Conservation (phyloP, 1,140 invertebrate genomes). For the Battus philenor region DNA sequence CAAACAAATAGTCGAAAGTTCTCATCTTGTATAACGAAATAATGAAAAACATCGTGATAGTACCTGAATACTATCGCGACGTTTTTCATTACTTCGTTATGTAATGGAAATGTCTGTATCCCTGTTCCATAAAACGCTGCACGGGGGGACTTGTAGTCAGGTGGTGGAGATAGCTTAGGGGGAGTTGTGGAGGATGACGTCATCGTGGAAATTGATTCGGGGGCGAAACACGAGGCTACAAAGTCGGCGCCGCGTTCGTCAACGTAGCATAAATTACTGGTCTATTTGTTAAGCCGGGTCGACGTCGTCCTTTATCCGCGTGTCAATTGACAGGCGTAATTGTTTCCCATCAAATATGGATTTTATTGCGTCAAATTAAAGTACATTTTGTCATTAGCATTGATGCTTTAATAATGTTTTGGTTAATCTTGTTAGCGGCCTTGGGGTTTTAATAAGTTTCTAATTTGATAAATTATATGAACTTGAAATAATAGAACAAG, state of each 20-base stretch:
- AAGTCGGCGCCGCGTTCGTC: constrained; percentile 40
- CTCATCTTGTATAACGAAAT: not conserved
- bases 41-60: constrained; percentile 6
- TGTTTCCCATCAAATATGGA: constrained; percentile 12
- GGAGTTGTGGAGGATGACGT: constrained; percentile 35
- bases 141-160: no score
- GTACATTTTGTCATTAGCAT: constrained; percentile 1
- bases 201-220: constrained; percentile 59
- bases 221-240: constrained; percentile 55
- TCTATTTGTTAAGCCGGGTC: constrained; percentile 40
- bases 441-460: no score
- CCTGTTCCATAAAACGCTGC: constrained; percentile 28
- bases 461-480: no score
- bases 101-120: constrained; percentile 49
- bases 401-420: no score
- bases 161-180: constrained; percentile 8
- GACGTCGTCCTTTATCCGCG: constrained; percentile 26
- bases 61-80: no score
- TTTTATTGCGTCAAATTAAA: not conserved
- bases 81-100: constrained; percentile 19
- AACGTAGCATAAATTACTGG: constrained; percentile 46
- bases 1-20: no score
- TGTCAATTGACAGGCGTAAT: constrained; percentile 2
- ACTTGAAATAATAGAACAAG: no score
- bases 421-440: no score